A percentile compares a stretch with the other conserved stretches of the same genome.
These are phyloP conservation scores for Enteromius mattozi DNA, from an alignment of 2,797 vertebrate genomes.

Conservation along the genomic window DNA sequence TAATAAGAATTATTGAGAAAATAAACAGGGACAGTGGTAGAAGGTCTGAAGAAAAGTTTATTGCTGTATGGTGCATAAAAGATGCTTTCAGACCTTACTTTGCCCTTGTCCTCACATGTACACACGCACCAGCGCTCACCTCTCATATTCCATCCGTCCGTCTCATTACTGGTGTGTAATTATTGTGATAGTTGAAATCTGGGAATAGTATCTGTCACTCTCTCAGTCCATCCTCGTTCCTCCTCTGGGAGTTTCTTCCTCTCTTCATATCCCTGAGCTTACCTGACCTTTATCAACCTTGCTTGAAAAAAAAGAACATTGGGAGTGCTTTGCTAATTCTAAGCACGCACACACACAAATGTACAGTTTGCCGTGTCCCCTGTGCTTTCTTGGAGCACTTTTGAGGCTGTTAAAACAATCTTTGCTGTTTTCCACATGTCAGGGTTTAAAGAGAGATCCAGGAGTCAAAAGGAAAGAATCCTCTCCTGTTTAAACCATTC, in stretches of 20 bases:
- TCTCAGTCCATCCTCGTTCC: slow-evolving; percentile 78
- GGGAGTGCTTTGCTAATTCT: slow-evolving; percentile 18
- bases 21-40: slow-evolving; percentile 6
- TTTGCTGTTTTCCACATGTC: slow-evolving; percentile 65
- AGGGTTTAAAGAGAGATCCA: slow-evolving; percentile 47
- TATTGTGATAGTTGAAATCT: slow-evolving; percentile 83
- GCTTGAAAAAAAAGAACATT: slow-evolving; percentile 17
- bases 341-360: slow-evolving; percentile 50
- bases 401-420: slow-evolving; percentile 39
- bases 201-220: slow-evolving; percentile 81
- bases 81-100: slow-evolving; percentile 29
- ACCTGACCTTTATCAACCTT: slow-evolving; percentile 68
- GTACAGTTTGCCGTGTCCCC: slow-evolving; percentile 5
- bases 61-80: slow-evolving; percentile 8
- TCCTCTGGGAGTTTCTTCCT: slow-evolving; percentile 78
- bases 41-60: not conserved
- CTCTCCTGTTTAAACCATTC: slow-evolving; percentile 56
- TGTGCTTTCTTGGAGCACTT: slow-evolving; percentile 4
- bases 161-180: slow-evolving; percentile 70
- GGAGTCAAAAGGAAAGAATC: slow-evolving; percentile 43
- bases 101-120: slow-evolving; percentile 39
- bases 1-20: not conserved
- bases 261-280: slow-evolving; percentile 78
- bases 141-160: slow-evolving; percentile 31
- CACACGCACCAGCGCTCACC: not conserved